Percentiles rank a stretch among this genome's conserved stretches.
Evolutionary conservation across 2,797 vertebrate genomes (phyloP).

Genomic region (Diplodus puntazzo): DNA sequence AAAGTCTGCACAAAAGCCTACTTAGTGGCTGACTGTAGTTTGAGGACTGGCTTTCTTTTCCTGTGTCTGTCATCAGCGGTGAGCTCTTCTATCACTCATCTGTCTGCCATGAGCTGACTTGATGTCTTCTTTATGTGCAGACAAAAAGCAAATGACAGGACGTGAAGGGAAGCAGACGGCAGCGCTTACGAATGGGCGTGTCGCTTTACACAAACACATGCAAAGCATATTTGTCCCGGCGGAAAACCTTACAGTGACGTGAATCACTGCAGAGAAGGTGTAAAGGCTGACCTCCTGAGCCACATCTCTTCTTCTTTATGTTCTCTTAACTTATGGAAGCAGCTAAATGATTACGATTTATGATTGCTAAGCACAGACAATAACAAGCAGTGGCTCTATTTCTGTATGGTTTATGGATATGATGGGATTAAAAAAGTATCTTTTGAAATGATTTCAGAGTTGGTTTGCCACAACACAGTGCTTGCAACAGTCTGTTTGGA

Average conservation of each 20-base stretch:
- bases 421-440: slow-evolving; percentile 42
- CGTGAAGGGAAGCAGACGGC: slow-evolving; percentile 58
- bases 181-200: slow-evolving; percentile 53
- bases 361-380: slow-evolving; percentile 50
- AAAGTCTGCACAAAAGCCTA: slow-evolving; percentile 65
- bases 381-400: slow-evolving; percentile 45
- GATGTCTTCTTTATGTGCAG: slow-evolving; percentile 73
- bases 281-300: slow-evolving; percentile 52
- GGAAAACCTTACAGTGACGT: slow-evolving; percentile 17
- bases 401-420: slow-evolving; percentile 42
- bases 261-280: slow-evolving; percentile 1
- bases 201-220: slow-evolving; percentile 23
- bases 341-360: slow-evolving; percentile 76
- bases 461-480: slow-evolving; percentile 61
- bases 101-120: slow-evolving; percentile 71
- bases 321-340: slow-evolving; percentile 67
- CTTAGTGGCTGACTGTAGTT: slow-evolving; percentile 70
- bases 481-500: slow-evolving; percentile 63
- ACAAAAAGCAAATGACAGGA: slow-evolving; percentile 69
- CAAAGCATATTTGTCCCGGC: slow-evolving; percentile 28
- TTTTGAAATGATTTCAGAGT: slow-evolving; percentile 52
- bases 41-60: slow-evolving; percentile 56
- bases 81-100: slow-evolving; percentile 77
- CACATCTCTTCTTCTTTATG: slow-evolving; percentile 51
- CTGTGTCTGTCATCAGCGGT: slow-evolving; percentile 75